Evolutionary conservation across 2,888 invertebrate genomes (phyloP).

Genomic region (Sycophila texana): DNA sequence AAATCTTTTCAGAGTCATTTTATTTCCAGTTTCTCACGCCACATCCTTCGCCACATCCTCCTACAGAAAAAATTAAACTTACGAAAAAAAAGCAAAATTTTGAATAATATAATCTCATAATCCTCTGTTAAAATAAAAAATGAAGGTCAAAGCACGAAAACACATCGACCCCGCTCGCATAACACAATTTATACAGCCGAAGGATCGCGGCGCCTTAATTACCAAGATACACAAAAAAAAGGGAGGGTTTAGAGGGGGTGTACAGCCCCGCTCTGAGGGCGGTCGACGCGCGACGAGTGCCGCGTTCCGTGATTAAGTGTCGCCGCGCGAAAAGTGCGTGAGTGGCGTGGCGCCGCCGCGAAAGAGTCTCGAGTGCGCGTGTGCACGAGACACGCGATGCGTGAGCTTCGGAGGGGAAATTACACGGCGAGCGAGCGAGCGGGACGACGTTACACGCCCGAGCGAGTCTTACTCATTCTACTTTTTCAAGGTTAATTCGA

Average conservation of each 20-base stretch:
- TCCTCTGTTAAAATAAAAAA: too few relatives aligned
- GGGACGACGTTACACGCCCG: background rate
- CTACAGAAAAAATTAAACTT: too few relatives aligned
- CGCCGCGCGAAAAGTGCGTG: conserved; percentile 61
- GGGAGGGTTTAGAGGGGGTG: background rate
- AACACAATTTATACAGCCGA: too few relatives aligned
- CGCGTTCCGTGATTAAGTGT: conserved; percentile 62
- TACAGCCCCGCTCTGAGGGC: conserved; percentile 35
- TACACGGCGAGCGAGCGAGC: background rate
- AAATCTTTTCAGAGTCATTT: too few relatives aligned
- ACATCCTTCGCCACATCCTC: too few relatives aligned
- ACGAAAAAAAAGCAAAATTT: too few relatives aligned
- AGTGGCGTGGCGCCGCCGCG: conserved; percentile 50
- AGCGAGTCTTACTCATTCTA: background rate
- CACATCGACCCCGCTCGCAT: too few relatives aligned
- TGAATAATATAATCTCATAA: too few relatives aligned
- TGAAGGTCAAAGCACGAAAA: too few relatives aligned
- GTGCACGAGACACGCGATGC: background rate
- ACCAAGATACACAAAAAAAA: background rate
- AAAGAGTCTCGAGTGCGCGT: conserved; percentile 11
- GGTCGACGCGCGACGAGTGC: too few relatives aligned
- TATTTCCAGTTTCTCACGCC: too few relatives aligned
- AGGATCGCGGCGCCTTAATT: background rate
- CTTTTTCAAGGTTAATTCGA: background rate
- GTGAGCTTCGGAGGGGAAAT: background rate